Evolutionary conservation across 2,888 invertebrate species (phyloP), one percentile per base, ranked within the genome.

Genomic region (Diaphora mendica): DNA sequence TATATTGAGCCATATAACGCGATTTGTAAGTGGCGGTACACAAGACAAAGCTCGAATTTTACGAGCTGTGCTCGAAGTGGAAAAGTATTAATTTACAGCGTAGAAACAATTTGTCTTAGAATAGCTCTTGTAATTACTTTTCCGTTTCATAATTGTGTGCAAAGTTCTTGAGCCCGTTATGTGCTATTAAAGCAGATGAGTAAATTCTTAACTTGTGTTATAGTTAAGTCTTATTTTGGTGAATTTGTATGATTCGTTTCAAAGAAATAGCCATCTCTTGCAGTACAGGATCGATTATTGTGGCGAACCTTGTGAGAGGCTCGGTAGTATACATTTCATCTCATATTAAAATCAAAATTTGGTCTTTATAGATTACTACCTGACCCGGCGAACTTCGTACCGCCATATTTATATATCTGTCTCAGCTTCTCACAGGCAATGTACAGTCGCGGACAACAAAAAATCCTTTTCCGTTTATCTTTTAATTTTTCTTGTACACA

Each of bases 1-100:
- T 17, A 44, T 9, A 48, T 20, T 4, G 7, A 51, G 7, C 39
- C 55, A 68, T 55, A 23, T 59, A 55, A 68, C 15, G 8, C n/a
- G 8, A 55, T 55, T 55, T 68, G 17, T 39, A 55, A 55, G 51
- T 68, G 35, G 26, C 39, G 15, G 55, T 39, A 55, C n/a, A 17
- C 26, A 39, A n/a, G 68, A 59, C 26, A 59, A n/a, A 26, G 35
- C 55, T 35, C n/a, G 15, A 39, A n/a, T 68, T 68, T 68, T 68
- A 68, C 20, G 55, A 68, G 51, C n/a, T 59, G 59, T 59, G 9
- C 23, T 59, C 26, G 1, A 55, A 33, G 51, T 55, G 35, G 35
- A 26, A 26, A 69, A 42, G 39, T 39, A 59, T 39, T 69, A 69
- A 23, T 69, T 69, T 59, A 11, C 5, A 42, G 51, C 13, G 23